These are phyloP conservation scores for Rhabdophis nuchalis DNA, from an alignment of 2,797 vertebrate genomes.

Conservation along the genomic window DNA sequence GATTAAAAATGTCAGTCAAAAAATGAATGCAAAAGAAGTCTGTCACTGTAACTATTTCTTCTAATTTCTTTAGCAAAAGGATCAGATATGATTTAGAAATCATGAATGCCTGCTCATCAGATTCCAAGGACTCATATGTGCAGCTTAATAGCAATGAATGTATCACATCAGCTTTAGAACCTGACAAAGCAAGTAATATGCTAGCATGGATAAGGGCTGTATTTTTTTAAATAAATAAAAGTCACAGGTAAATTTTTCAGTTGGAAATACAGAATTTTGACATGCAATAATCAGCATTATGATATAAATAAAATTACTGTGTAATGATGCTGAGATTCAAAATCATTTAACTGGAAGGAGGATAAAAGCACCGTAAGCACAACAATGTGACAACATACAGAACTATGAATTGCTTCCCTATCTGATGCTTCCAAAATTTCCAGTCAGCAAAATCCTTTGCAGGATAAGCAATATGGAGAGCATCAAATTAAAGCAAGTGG, in stretches of 20 bases:
- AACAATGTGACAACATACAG: slow-evolving; percentile 8
- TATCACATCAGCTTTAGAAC: not conserved
- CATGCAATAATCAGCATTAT: not conserved
- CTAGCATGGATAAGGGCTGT: not conserved
- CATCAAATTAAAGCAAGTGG: not conserved
- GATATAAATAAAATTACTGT: not conserved
- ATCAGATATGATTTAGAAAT: not conserved
- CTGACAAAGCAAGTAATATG: not conserved
- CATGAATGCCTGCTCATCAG: not conserved
- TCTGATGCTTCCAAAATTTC: not conserved
- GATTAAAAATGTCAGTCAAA: not conserved
- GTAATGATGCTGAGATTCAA: not conserved
- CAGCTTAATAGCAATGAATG: not conserved
- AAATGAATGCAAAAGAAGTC: not conserved
- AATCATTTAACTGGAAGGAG: slow-evolving; percentile 35
- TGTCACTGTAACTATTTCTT: not conserved
- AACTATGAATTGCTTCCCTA: not conserved
- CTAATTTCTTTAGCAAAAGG: not conserved
- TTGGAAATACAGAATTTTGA: not conserved
- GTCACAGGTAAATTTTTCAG: not conserved
- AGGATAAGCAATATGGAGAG: not conserved
- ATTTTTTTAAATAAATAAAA: not conserved
- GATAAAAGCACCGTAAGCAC: slow-evolving; percentile 35
- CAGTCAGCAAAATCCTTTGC: not conserved
- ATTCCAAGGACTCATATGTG: not conserved